Base-by-base conservation (phyloP, 92 coral and sea anemone species). In the Epizoanthus illoricatus region DNA sequence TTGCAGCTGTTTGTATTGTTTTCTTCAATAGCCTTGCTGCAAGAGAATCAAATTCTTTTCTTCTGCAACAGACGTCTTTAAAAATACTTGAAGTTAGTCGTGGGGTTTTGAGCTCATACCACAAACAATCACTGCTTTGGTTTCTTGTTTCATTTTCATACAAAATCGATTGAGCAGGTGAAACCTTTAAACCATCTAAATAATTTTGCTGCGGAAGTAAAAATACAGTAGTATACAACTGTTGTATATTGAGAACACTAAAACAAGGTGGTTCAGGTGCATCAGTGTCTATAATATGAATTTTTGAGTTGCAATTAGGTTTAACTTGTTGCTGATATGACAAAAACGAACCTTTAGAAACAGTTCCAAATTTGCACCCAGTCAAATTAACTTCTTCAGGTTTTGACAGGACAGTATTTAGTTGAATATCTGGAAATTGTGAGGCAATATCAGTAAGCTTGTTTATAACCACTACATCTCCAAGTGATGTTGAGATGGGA, bases 1-100 rank as follows among this genome's bases (percentile, higher is more conserved):
- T 80, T 60, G 85, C 89, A 20, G 85, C 85, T 28, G 85, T 86
- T 65, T 86, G 89, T 8, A 70, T 49, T 7, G 85, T 86, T 52
- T 86, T 85, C 74, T 70, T 85, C 59, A 61, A 5, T 3, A 43
- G n/a, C 41, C 74, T 23, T 5, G 2, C 66, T 19, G 36, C 86
- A 5, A 63, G 81, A 54, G 47, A 83, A 59, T 83, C 65, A 16
- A 61, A 73, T 15, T 83, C 63, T 23, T 60, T 47, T 17, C 21
- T 73, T n/a, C 65, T 40, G 21, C 64, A 39, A 60, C 73, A 74
- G 33, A 84, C 56, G 18, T 74, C 81, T 36, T 84, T 84, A 24
- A 73, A 84, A 15, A 74, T 84, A n/a, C 81, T 74, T 5, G 84
- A 59, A 39, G 79, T 18, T 60, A 76, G 23, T 75, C 75, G 64